These are phyloP conservation scores for Entomobrya multifasciata DNA, from an alignment of 2,888 invertebrate species.

Conservation along the genomic window DNA sequence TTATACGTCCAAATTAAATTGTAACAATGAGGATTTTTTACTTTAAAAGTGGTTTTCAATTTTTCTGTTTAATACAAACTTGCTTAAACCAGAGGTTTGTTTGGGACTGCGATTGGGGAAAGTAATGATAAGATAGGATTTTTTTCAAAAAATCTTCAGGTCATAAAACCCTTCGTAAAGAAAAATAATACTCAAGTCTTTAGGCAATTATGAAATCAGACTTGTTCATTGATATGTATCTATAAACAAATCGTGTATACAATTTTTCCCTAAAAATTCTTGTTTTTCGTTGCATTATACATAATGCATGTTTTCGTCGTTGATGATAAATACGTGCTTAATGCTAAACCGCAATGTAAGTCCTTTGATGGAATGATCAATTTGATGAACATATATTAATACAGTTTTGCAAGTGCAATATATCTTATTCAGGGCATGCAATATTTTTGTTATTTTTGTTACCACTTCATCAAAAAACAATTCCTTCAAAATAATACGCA, in stretches of 20 bases:
- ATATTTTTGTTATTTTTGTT: background rate
- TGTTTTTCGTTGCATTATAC: constrained; percentile 32
- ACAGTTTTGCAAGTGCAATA: no score
- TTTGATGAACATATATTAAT: constrained; percentile 22
- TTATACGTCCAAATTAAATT: background rate
- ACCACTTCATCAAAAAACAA: no score
- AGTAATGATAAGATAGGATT: background rate
- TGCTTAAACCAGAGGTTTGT: background rate
- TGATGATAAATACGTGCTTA: background rate
- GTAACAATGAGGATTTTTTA: background rate
- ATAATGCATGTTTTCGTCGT: constrained; percentile 22
- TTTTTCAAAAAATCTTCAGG: background rate
- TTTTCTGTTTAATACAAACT: no score
- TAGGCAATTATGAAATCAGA: constrained; percentile 28
- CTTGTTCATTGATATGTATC: background rate
- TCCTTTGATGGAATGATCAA: constrained; percentile 36
- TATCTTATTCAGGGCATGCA: background rate
- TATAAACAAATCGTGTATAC: constrained; percentile 3
- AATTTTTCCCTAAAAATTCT: constrained; percentile 11
- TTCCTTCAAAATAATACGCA: no score
- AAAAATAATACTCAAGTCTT: constrained; percentile 13
- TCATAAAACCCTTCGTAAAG: constrained; percentile 10
- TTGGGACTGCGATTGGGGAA: background rate
- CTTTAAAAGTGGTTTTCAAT: constrained; percentile 2
- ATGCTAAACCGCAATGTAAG: constrained; percentile 60